Evolutionary conservation across 2,888 invertebrate genomes (phyloP).

Genomic region (Xestia xanthographa): DNA sequence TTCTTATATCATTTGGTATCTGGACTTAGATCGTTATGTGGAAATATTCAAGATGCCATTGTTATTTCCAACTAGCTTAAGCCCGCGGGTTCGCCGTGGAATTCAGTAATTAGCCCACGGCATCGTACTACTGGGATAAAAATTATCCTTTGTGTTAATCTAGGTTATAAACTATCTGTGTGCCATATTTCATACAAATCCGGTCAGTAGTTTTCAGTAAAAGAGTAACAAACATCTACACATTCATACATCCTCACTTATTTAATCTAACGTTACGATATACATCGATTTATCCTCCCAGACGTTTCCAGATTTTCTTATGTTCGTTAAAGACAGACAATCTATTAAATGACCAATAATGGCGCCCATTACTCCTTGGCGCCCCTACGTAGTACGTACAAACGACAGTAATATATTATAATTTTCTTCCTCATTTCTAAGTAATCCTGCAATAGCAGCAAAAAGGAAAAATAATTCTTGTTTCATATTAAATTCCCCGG

Average conservation of each 20-base stretch:
- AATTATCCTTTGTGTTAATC: no score
- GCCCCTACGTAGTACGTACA: conserved; percentile 62
- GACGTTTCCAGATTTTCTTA: background rate
- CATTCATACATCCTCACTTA: no score
- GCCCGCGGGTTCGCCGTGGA: no score
- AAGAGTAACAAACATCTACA: no score
- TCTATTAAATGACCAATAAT: conserved; percentile 62
- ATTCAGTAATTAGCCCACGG: no score
- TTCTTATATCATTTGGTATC: conserved; percentile 37
- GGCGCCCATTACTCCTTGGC: conserved; percentile 63
- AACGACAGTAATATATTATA: conserved; percentile 69
- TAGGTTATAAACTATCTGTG: no score
- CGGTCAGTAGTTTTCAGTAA: no score
- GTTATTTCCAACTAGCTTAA: background rate
- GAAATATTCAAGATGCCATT: background rate
- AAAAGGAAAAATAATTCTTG: conserved; percentile 43
- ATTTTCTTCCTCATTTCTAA: conserved; percentile 63
- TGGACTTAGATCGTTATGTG: conserved; percentile 3
- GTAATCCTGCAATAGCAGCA: conserved; percentile 39
- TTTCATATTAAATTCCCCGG: conserved; percentile 40
- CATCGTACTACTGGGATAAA: no score
- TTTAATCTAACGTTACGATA: background rate
- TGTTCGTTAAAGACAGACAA: conserved; percentile 8
- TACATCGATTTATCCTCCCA: background rate
- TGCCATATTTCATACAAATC: no score